phyloP scores from a whole-genome alignment of 2,888 invertebrate genomes.

The Tinea pellionella region DNA sequence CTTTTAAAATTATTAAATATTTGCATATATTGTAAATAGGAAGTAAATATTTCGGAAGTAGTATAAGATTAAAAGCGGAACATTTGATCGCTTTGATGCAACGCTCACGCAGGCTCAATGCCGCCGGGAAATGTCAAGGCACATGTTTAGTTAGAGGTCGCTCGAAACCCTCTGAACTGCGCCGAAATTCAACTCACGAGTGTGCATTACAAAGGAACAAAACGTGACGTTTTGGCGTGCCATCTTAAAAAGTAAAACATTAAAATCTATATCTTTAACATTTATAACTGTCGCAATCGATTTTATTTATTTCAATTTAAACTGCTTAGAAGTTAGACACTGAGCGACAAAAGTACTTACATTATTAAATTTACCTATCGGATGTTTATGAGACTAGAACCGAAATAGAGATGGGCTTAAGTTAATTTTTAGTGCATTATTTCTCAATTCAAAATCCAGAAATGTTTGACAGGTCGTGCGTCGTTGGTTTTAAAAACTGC shows the following conservation, averaged over 20 bases:
- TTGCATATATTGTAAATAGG: slow-evolving; percentile 31
- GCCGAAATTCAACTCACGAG: slow-evolving; percentile 16
- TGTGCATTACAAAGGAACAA: background rate
- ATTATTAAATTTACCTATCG: too few relatives aligned
- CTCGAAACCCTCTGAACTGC: slow-evolving; percentile 16
- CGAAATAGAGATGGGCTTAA: too few relatives aligned
- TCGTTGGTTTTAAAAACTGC: too few relatives aligned
- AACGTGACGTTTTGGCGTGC: background rate
- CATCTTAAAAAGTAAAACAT: slow-evolving; percentile 12
- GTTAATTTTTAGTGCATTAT: too few relatives aligned
- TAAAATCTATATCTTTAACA: slow-evolving; percentile 16
- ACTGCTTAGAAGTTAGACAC: too few relatives aligned
- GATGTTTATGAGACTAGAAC: too few relatives aligned
- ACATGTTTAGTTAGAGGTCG: slow-evolving; percentile 32
- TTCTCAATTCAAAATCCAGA: too few relatives aligned
- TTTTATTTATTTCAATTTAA: too few relatives aligned
- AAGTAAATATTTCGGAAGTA: slow-evolving; percentile 59
- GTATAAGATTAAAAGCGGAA: slow-evolving; percentile 49
- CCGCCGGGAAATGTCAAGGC: slow-evolving; percentile 42
- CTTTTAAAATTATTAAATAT: background rate
- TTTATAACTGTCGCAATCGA: slow-evolving; percentile 16
- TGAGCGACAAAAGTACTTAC: too few relatives aligned
- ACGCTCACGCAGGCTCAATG: slow-evolving; percentile 48
- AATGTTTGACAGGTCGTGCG: too few relatives aligned
- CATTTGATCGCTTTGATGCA: slow-evolving; percentile 38